Conservation (phyloP, 2,888 invertebrate species). For the Imbricaverruca yamaguchii region DNA sequence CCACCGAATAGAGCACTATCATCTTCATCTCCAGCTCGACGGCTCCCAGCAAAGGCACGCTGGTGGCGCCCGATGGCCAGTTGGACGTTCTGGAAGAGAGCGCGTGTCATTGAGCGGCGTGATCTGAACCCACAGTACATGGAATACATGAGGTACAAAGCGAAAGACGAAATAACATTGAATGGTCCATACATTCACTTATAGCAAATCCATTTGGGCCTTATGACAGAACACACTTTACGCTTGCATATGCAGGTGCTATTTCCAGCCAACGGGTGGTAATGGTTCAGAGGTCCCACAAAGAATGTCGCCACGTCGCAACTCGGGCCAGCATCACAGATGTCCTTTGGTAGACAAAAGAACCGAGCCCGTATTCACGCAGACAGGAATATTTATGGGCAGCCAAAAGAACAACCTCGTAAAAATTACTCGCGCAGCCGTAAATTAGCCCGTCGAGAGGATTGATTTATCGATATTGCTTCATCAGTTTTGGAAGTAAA, state of each 20-base stretch:
- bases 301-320: not conserved
- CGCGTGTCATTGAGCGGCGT: too few species aligned
- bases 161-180: too few species aligned
- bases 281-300: not conserved
- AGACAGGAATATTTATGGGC: constrained; percentile 14
- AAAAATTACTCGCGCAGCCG: constrained; percentile 8
- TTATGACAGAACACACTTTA: not conserved
- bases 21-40: too few species aligned
- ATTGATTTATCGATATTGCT: constrained; percentile 21
- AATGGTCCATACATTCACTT: too few species aligned
- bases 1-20: too few species aligned
- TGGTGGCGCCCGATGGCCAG: too few species aligned
- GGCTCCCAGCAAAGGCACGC: too few species aligned
- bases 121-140: too few species aligned
- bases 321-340: not conserved
- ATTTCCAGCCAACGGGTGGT: not conserved
- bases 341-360: constrained; percentile 16
- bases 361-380: not conserved
- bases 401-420: constrained; percentile 15
- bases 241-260: not conserved
- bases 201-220: too few species aligned
- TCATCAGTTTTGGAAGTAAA: constrained; percentile 18
- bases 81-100: too few species aligned
- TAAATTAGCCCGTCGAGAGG: constrained; percentile 12
- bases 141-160: too few species aligned